Evolutionary conservation across 2,113 vertebrate species (phyloP), one percentile per base, ranked within the genome.

Genomic region (Boleophthalmus pectinirostris): DNA sequence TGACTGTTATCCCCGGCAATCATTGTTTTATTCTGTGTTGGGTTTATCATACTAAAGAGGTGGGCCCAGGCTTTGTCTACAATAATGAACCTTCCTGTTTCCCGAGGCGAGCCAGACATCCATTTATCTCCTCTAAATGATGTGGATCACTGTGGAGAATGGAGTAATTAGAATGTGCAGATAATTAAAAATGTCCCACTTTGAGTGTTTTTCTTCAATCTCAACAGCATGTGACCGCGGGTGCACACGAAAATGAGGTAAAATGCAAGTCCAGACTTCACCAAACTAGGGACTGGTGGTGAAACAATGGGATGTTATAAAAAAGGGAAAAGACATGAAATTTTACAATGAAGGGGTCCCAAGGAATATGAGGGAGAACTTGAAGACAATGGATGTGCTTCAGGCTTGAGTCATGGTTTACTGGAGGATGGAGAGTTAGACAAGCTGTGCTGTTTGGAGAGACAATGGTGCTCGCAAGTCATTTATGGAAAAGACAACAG

Each of bases 181-280:
- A 90, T 92, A 90, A 91, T 91, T 92, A 92, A 91, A 90, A 91
- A 72, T 72, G 84, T 86, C 82, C 86, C 84, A 89, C 76, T 90
- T 89, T 77, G 84, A 69, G 66, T 75, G 23, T 61, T 85, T 72
- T 81, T 72, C 75, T 76, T 80, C 74, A 45, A 49, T 72, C 75
- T 73, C 79, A 69, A 73, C 72, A 69, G 70, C 70, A 38, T 64
- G 75, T 79, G 72, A 71, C 82, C 24, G 65, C 72, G 72, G 87
- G 88, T 82, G 1, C 14, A 7, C 71, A 72, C 73, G 86, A 77
- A 86, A 80, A 83, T 73, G 83, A 82, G 77, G 86, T 69, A 66
- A 89, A 76, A 80, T 9, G 14, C 71, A 46, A 66, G 76, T 47
- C 25, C 0, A 68, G 63, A 61, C 0, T 38, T 45, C 57, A 58